These are phyloP conservation scores for Berghia stephanieae DNA, from an alignment of 1,140 invertebrate species.

Conservation along the genomic window DNA sequence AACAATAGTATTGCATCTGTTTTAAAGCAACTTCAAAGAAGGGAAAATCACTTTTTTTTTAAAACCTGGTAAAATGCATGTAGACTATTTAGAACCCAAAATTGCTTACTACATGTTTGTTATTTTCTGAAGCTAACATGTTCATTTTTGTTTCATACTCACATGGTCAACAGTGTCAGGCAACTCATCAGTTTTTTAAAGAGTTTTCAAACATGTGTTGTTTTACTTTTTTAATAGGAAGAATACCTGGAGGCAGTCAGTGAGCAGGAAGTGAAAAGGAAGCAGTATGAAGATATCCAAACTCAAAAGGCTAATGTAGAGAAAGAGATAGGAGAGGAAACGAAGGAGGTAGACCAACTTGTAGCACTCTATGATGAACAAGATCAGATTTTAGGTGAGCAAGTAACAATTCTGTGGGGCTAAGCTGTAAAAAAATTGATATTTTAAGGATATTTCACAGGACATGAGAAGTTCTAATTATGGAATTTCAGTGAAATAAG, in stretches of 20 bases:
- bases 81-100: neutral
- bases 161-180: neutral
- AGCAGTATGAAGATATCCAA: slow-evolving; percentile 58
- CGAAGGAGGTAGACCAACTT: slow-evolving; percentile 65
- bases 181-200: neutral
- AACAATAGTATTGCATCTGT: too few species aligned
- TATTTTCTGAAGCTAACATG: neutral
- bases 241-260: slow-evolving; percentile 69
- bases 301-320: slow-evolving; percentile 61
- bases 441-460: too few species aligned
- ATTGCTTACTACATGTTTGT: neutral
- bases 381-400: slow-evolving; percentile 70
- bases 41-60: too few species aligned
- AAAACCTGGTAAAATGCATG: too few species aligned
- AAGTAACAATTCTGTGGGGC: too few species aligned
- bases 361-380: slow-evolving; percentile 71
- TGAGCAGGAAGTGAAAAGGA: slow-evolving; percentile 66
- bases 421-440: too few species aligned
- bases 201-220: neutral
- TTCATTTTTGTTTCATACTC: neutral
- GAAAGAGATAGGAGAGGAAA: slow-evolving; percentile 65
- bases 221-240: slow-evolving; percentile 57
- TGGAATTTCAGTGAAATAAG: neutral
- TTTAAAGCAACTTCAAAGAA: too few species aligned
- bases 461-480: neutral